Percentiles rank a stretch among this genome's conserved stretches.
Conservation (phyloP, 2,113 vertebrate species). For the Myiozetetes cayanensis region DNA sequence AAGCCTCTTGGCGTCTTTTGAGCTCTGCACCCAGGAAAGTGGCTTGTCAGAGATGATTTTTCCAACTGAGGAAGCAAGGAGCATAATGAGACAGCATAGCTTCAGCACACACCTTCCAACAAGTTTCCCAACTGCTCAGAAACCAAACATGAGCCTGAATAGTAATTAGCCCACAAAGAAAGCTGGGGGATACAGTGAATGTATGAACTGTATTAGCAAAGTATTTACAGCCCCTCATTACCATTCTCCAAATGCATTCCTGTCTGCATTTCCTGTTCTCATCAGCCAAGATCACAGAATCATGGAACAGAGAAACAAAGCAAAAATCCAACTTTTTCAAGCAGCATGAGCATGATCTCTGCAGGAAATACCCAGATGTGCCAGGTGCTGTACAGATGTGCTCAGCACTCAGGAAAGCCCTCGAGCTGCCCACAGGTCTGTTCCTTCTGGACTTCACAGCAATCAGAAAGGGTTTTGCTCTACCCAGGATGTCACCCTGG, state of each 20-base stretch:
- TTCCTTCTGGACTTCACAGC: background rate
- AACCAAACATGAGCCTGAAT: constrained; percentile 49
- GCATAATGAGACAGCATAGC: constrained; percentile 75
- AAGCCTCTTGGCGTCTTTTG: constrained; percentile 62
- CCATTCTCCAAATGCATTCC: background rate
- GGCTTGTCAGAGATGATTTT: constrained; percentile 85
- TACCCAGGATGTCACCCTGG: background rate
- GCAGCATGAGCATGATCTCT: rapidly evolving
- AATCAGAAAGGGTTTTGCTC: background rate
- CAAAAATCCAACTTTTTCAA: background rate
- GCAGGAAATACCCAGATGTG: background rate
- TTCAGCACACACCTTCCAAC: constrained; percentile 51
- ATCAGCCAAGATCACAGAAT: background rate
- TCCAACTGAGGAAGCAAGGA: constrained; percentile 68
- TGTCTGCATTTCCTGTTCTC: background rate
- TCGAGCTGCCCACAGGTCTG: background rate
- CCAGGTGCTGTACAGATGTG: background rate
- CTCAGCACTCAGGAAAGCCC: background rate
- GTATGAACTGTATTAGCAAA: background rate
- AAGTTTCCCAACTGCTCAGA: constrained; percentile 37
- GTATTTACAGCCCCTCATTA: background rate
- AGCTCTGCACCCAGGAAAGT: constrained; percentile 74
- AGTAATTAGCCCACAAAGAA: constrained; percentile 45
- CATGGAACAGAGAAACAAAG: background rate
- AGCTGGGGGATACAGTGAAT: background rate